These are phyloP conservation scores for Pelmatolapia mariae DNA, from an alignment of 2,113 vertebrate species.

Conservation along the genomic window DNA sequence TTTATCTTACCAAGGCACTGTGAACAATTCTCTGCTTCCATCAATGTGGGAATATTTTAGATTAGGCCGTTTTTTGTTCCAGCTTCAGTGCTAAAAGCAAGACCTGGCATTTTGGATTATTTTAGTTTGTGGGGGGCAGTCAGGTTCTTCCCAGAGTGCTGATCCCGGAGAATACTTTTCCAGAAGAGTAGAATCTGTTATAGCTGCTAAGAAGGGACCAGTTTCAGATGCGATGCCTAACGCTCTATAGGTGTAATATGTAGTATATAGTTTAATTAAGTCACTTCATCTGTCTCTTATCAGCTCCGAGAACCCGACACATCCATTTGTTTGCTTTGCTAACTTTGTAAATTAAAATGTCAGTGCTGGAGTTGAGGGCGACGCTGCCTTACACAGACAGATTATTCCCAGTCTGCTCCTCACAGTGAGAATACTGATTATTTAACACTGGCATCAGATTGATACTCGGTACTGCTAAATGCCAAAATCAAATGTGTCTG, in stretches of 20 bases:
- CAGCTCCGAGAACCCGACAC: not conserved
- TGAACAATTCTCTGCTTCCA: not conserved
- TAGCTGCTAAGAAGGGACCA: not conserved
- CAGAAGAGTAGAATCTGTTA: not conserved
- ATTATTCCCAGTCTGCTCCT: not conserved
- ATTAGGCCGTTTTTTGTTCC: not conserved
- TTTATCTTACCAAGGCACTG: not conserved
- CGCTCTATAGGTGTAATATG: not conserved
- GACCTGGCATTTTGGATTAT: not conserved
- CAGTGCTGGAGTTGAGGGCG: not conserved
- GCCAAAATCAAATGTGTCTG: not conserved
- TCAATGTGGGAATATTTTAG: not conserved
- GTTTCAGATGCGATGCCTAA: not conserved
- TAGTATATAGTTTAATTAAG: not conserved
- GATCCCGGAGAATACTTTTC: not conserved
- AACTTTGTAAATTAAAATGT: not conserved
- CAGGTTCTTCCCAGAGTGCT: not conserved
- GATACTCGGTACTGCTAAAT: not conserved
- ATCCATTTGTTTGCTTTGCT: not conserved
- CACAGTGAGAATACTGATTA: not conserved
- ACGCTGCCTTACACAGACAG: not conserved
- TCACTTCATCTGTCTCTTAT: not conserved
- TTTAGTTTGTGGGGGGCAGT: not conserved
- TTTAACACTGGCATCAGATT: not conserved
- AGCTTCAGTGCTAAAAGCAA: not conserved